phyloP scores from a whole-genome alignment of 2,113 vertebrate genomes.

The Nansenia antarctica region DNA sequence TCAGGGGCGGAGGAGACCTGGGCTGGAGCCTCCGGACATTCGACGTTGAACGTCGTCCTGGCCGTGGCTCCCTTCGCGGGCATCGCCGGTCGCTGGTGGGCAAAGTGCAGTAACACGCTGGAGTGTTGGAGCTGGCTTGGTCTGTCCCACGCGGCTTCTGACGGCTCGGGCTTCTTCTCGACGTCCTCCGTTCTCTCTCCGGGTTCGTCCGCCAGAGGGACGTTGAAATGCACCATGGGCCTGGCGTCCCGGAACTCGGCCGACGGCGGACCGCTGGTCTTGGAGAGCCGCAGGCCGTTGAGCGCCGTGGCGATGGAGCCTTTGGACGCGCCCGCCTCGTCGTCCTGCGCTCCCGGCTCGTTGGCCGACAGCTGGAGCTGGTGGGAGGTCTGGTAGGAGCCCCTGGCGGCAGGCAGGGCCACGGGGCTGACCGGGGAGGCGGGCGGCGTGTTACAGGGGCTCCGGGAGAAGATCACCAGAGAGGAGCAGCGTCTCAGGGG shows the following conservation, averaged over 20 bases:
- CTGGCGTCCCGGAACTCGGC: slow-evolving; percentile 78
- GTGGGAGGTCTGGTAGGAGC: slow-evolving; percentile 77
- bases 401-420: slow-evolving; percentile 61
- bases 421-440: slow-evolving; percentile 79
- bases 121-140: slow-evolving; percentile 77
- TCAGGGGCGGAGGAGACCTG: slow-evolving; percentile 50
- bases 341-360: slow-evolving; percentile 68
- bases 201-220: slow-evolving; percentile 70
- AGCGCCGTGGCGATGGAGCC: slow-evolving; percentile 80
- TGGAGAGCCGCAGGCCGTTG: slow-evolving; percentile 81
- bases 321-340: slow-evolving; percentile 69
- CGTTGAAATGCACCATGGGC: slow-evolving; percentile 76
- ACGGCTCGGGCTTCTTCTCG: slow-evolving; percentile 41
- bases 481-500: slow-evolving; percentile 92
- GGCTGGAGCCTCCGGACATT: slow-evolving; percentile 52
- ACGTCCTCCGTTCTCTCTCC: slow-evolving; percentile 37
- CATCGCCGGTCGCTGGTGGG: slow-evolving; percentile 71
- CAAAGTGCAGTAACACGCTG: slow-evolving; percentile 77
- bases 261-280: slow-evolving; percentile 59
- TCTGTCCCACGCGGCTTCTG: slow-evolving; percentile 64
- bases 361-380: slow-evolving; percentile 72
- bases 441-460: slow-evolving; percentile 87
- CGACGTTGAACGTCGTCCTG: slow-evolving; percentile 52
- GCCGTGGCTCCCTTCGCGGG: slow-evolving; percentile 58
- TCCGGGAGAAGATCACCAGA: slow-evolving; percentile 91